phyloP scores from a whole-genome alignment of 1,140 invertebrate genomes.

The Leptestheria dahalacensis region DNA sequence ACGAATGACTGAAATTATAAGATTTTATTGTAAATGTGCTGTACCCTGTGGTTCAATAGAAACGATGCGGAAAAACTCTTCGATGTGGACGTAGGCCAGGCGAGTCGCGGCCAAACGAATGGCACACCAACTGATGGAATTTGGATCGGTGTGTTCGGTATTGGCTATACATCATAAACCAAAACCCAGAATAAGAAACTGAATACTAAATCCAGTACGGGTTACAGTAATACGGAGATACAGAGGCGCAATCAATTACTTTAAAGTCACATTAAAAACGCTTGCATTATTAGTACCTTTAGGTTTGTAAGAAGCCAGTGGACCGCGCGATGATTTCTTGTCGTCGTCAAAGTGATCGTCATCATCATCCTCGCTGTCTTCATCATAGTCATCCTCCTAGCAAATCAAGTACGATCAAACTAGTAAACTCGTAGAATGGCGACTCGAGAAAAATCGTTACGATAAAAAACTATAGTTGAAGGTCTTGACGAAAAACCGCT shows the following conservation, averaged over 20 bases:
- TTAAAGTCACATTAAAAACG: neutral
- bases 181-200: no score
- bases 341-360: conserved; percentile 55
- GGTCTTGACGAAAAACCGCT: no score
- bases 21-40: conserved; percentile 3
- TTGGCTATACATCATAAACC: conserved; percentile 32
- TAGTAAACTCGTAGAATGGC: no score
- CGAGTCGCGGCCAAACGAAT: conserved; percentile 75
- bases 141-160: conserved; percentile 76
- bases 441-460: no score
- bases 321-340: conserved; percentile 21
- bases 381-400: conserved; percentile 37
- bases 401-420: neutral
- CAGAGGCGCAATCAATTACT: neutral
- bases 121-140: conserved; percentile 87
- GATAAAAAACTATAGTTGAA: no score
- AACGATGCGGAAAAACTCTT: conserved; percentile 60
- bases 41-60: conserved; percentile 82
- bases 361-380: conserved; percentile 48
- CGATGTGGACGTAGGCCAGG: conserved; percentile 62
- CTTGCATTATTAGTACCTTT: conserved; percentile 24
- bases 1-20: neutral
- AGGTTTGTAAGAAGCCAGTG: conserved; percentile 22
- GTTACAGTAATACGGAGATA: neutral
- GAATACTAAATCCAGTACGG: neutral